Evolutionary conservation across 2,797 vertebrate genomes (phyloP), one percentile per base, ranked within the genome.

Genomic region (Enteromius trimaculatus): DNA sequence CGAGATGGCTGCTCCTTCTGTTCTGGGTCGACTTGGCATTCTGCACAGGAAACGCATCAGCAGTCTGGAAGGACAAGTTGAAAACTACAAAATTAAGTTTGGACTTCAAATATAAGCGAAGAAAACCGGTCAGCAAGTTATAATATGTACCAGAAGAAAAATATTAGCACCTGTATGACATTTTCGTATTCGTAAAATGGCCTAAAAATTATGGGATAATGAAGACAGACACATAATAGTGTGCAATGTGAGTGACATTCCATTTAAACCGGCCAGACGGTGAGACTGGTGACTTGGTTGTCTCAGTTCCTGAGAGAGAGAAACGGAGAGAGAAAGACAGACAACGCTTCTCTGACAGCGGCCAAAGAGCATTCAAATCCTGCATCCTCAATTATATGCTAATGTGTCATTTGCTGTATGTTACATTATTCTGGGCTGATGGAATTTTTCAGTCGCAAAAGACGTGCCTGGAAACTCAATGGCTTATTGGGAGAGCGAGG

Each of bases 351-450:
- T 84, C 81, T 80, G 84, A 87, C 85, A 79, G 81, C 21, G 77
- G 82, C 83, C 86, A 88, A 83, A 88, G 85, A 86, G 79, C 71
- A 87, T 86, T 81, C 84, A 85, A 72, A 88, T 87, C 88, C 82
- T 81, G 87, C 85, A 90, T 87, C 83, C 88, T 85, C 87, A 90
- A 89, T 88, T 84, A 89, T 88, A 89, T 89, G 88, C 86, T 88
- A 89, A 90, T 88, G 88, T 90, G 87, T 90, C 89, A 90, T 90
- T 90, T 87, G 84, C 87, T 84, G 80, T 88, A 87, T 82, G 87
- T 85, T 86, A 88, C 87, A 90, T 89, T 90, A 89, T 90, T 90
- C 87, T 74, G 82, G 87, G 87, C 86, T 88, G 88, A 89, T 89
- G 89, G 88, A 90, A 90, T 91, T 90, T 88, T 89, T 88, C 83